Percentiles rank a stretch among this genome's conserved stretches.
phyloP scores from a whole-genome alignment of 2,888 invertebrate genomes.

The Phengaris arion region DNA sequence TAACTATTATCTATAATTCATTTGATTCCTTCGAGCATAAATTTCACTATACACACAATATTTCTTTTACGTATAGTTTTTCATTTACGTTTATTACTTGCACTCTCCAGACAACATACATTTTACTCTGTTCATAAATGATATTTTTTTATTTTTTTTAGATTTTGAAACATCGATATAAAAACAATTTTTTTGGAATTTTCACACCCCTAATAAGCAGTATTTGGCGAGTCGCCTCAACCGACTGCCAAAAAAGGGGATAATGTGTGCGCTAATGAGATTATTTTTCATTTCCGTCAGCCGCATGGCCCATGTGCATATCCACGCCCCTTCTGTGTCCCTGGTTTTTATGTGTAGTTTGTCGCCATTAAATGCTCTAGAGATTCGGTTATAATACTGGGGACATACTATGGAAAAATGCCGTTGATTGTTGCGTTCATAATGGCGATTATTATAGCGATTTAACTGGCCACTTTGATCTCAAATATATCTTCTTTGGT shows the following conservation, averaged over 20 bases:
- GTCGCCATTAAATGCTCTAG: background rate
- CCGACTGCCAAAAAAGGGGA: conserved; percentile 34
- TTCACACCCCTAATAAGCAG: conserved; percentile 4
- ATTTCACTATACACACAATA: too few species aligned
- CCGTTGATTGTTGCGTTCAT: background rate
- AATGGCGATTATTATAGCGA: background rate
- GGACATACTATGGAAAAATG: background rate
- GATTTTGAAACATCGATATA: conserved; percentile 12
- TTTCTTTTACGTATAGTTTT: too few species aligned
- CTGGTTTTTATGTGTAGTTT: conserved; percentile 20
- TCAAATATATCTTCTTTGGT: too few species aligned
- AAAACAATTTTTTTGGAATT: background rate
- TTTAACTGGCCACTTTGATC: too few species aligned
- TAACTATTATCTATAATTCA: too few species aligned
- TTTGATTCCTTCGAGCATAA: too few species aligned
- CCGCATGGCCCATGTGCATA: conserved; percentile 37
- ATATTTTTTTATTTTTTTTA: background rate
- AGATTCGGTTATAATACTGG: background rate
- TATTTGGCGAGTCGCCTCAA: conserved; percentile 30
- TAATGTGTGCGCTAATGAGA: conserved; percentile 34
- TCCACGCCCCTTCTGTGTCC: conserved; percentile 32
- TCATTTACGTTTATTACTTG: too few species aligned
- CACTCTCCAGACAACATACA: too few species aligned
- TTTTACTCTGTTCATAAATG: too few species aligned
- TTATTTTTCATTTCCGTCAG: conserved; percentile 41